These are phyloP conservation scores for Leptothorax acervorum DNA, from an alignment of 2,888 invertebrate genomes.

Conservation along the genomic window DNA sequence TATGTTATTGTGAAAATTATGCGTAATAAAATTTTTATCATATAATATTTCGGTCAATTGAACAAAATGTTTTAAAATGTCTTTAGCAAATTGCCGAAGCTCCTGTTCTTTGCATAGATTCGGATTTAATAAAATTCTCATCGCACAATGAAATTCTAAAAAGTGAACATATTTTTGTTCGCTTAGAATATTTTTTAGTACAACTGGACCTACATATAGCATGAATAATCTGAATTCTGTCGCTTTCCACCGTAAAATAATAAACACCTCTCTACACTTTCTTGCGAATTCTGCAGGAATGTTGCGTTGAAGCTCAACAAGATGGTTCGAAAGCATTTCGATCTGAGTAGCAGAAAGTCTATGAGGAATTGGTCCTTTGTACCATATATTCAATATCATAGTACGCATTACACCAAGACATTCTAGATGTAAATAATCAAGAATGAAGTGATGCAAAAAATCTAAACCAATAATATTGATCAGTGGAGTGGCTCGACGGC, in stretches of 20 bases:
- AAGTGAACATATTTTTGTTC: constrained; percentile 10
- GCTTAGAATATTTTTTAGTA: background rate
- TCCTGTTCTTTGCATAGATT: background rate
- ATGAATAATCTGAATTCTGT: constrained; percentile 17
- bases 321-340: constrained; percentile 5
- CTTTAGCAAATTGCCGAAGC: constrained; percentile 1
- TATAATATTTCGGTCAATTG: constrained; percentile 7
- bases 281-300: constrained; percentile 1
- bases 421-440: constrained; percentile 13
- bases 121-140: constrained; percentile 17
- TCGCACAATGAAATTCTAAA: constrained; percentile 9
- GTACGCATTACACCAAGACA: constrained; percentile 17
- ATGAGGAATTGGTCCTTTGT: constrained; percentile 18
- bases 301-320: background rate
- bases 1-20: background rate
- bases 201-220: constrained; percentile 8
- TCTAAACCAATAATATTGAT: background rate
- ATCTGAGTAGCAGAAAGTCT: background rate
- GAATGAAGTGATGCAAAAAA: constrained; percentile 13
- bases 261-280: background rate
- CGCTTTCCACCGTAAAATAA: constrained; percentile 12
- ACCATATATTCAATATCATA: constrained; percentile 12
- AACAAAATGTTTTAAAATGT: constrained; percentile 16
- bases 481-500: background rate
- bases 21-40: constrained; percentile 8